Evolutionary conservation across 1,140 invertebrate species (phyloP).

Genomic region (Eupristina koningsbergeri): DNA sequence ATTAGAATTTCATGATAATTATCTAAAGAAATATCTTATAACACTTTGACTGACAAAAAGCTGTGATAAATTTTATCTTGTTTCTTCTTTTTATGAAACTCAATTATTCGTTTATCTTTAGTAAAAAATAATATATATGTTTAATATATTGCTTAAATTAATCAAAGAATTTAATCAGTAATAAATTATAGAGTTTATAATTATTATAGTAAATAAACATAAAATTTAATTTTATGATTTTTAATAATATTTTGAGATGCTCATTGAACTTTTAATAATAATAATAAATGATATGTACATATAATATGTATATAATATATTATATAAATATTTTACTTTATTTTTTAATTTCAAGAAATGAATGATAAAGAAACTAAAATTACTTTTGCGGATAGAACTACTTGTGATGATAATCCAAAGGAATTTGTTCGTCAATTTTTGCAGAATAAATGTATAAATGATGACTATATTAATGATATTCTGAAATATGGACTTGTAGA

Average conservation of each 20-base stretch:
- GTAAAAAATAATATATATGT: no score
- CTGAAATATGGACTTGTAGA: conserved; percentile 47
- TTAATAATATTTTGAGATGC: no score
- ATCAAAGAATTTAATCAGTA: no score
- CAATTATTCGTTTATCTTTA: no score
- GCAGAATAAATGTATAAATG: conserved; percentile 45
- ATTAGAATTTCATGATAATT: background rate
- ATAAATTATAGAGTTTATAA: no score
- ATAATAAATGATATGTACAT: no score
- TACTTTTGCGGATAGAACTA: background rate
- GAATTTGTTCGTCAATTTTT: conserved; percentile 42
- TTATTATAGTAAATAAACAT: no score
- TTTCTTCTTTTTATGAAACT: background rate
- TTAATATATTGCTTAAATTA: no score
- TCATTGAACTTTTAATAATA: no score
- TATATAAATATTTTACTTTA: background rate
- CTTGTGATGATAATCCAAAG: background rate
- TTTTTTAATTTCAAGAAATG: background rate
- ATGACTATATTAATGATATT: conserved; percentile 47
- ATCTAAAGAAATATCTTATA: background rate
- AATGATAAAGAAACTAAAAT: background rate
- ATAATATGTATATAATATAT: no score
- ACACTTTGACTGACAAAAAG: no score
- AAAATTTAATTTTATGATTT: no score
- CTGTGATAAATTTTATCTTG: background rate